phyloP scores from a whole-genome alignment of 2,888 invertebrate genomes.

The Heliconius charithonia region DNA sequence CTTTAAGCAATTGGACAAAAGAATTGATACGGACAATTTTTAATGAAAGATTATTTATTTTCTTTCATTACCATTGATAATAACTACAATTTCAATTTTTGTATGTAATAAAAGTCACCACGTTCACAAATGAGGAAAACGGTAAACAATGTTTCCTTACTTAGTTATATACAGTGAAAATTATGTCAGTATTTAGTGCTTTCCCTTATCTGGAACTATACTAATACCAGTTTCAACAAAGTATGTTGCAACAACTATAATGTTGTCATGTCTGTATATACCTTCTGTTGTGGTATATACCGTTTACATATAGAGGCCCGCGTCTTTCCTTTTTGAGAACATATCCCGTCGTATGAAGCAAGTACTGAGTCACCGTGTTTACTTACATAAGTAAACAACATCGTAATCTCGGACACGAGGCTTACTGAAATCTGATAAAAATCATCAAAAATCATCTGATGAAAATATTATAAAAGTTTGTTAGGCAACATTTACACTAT shows the following conservation, averaged over 20 bases:
- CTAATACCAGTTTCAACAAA: constrained; percentile 7
- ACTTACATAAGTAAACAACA: constrained; percentile 52
- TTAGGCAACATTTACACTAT: neutral
- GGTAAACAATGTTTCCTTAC: neutral
- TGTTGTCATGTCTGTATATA: constrained; percentile 48
- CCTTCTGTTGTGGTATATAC: constrained; percentile 61
- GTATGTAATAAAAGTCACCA: neutral
- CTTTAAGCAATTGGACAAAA: too few relatives aligned
- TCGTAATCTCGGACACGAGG: constrained; percentile 36
- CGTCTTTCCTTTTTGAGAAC: constrained; percentile 60
- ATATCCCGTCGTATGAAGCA: constrained; percentile 58
- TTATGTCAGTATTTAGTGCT: neutral
- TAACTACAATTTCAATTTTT: neutral
- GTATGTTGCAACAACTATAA: constrained; percentile 42
- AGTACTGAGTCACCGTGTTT: constrained; percentile 72
- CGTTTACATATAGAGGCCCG: constrained; percentile 59
- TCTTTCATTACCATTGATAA: neutral
- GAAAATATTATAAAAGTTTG: neutral
- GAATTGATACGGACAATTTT: neutral
- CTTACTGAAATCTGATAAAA: constrained; percentile 42
- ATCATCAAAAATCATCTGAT: neutral
- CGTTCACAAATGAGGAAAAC: neutral
- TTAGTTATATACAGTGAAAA: neutral
- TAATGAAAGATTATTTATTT: neutral
- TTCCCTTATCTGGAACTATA: constrained; percentile 1